These are phyloP conservation scores for Semotilus atromaculatus DNA, from an alignment of 2,797 vertebrate genomes.

Conservation along the genomic window DNA sequence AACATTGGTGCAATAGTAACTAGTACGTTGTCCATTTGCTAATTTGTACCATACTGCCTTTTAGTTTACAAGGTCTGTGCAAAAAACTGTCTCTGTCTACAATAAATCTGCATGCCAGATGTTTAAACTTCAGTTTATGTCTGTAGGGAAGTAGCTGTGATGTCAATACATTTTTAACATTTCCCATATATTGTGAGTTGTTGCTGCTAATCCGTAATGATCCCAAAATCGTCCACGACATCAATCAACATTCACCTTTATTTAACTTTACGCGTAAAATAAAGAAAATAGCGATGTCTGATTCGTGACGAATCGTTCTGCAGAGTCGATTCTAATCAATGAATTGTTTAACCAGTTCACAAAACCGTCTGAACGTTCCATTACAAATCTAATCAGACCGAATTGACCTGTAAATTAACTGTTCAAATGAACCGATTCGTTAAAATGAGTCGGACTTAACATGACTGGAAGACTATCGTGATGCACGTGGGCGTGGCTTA, in stretches of 20 bases:
- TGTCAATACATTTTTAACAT: neutral
- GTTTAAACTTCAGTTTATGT: neutral
- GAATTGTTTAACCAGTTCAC: neutral
- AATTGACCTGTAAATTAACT: neutral
- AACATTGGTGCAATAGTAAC: neutral
- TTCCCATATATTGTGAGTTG: no score
- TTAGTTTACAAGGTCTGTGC: neutral
- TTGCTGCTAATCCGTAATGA: neutral
- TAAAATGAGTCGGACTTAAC: neutral
- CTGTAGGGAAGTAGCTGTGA: neutral
- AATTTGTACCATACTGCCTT: neutral
- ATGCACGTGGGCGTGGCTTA: neutral
- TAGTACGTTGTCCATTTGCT: neutral
- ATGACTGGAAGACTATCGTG: neutral
- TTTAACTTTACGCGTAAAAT: neutral
- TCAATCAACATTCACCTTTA: neutral
- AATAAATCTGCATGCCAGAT: neutral
- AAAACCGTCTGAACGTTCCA: neutral
- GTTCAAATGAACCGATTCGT: slow-evolving; percentile 14
- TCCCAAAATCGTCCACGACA: neutral
- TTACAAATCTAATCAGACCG: neutral
- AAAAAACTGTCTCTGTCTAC: neutral
- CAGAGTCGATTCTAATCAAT: neutral
- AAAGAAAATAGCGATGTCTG: neutral
- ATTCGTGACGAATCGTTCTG: neutral